phyloP scores from a whole-genome alignment of 2,113 vertebrate genomes.

The Sinocyclocheilus rhinocerous region DNA sequence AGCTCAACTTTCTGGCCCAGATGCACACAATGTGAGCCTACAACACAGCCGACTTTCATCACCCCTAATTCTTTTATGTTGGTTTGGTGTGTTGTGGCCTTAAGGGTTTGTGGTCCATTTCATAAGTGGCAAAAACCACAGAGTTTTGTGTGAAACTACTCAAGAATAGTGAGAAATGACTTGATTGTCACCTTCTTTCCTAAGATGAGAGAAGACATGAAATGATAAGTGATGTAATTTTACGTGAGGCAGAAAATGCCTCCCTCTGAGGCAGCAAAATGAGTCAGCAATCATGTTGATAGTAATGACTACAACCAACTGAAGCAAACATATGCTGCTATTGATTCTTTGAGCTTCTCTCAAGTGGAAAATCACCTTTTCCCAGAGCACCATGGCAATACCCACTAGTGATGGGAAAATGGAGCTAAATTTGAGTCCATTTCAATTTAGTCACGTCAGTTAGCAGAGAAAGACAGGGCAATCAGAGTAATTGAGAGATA shows the following conservation, averaged over 20 bases:
- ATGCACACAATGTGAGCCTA: too few relatives aligned
- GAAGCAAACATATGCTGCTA: constrained; percentile 16
- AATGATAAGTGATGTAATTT: constrained; percentile 46
- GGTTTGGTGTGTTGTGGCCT: not conserved
- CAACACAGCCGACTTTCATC: not conserved
- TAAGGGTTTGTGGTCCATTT: not conserved
- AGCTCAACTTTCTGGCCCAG: too few relatives aligned
- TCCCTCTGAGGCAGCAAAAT: constrained; percentile 28
- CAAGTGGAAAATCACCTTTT: constrained; percentile 67
- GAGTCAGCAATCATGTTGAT: constrained; percentile 29
- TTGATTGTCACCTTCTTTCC: not conserved
- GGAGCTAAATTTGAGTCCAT: constrained; percentile 38
- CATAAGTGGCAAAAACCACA: not conserved
- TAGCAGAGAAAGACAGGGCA: constrained; percentile 25
- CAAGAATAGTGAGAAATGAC: not conserved
- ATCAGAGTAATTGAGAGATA: constrained; percentile 61
- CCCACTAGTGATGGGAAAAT: constrained; percentile 1
- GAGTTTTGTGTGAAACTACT: not conserved
- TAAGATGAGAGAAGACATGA: not conserved
- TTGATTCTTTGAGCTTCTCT: constrained; percentile 29
- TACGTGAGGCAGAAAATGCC: constrained; percentile 52
- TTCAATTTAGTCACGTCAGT: constrained; percentile 51
- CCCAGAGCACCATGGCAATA: constrained; percentile 48
- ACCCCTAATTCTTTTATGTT: not conserved
- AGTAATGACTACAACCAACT: constrained; percentile 29